phyloP scores from a whole-genome alignment of 92 coral and sea anemone genomes.

The Heliopora coerulea region DNA sequence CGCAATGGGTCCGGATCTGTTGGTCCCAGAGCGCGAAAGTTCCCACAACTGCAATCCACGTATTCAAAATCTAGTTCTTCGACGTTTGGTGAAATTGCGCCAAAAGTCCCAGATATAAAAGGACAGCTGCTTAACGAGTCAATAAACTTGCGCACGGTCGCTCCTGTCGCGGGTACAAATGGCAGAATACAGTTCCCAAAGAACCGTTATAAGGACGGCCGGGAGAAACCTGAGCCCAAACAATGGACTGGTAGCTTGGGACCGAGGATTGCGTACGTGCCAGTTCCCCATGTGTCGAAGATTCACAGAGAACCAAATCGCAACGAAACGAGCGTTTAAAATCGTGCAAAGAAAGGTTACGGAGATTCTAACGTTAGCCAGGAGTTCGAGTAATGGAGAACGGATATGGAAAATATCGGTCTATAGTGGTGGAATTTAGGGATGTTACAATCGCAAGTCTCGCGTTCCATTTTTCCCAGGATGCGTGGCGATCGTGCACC shows the following conservation, averaged over 20 bases:
- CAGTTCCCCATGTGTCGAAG: slow-evolving; percentile 73
- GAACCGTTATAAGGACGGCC: slow-evolving; percentile 61
- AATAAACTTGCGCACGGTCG: slow-evolving; percentile 1
- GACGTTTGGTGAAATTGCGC: slow-evolving; percentile 15
- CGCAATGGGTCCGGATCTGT: slow-evolving; percentile 32
- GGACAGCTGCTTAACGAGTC: slow-evolving; percentile 1
- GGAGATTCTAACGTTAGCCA: too few relatives aligned
- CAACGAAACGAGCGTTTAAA: slow-evolving; percentile 41
- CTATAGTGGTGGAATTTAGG: too few relatives aligned
- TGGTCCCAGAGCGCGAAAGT: slow-evolving; percentile 26
- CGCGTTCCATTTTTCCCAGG: too few relatives aligned
- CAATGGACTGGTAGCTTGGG: slow-evolving; percentile 64
- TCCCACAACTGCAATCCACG: slow-evolving; percentile 9
- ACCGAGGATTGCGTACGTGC: slow-evolving; percentile 69
- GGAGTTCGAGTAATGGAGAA: too few relatives aligned
- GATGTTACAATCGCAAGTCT: too few relatives aligned
- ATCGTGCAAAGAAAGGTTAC: background rate
- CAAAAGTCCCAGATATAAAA: background rate
- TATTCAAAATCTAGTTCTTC: background rate
- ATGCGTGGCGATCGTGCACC: too few relatives aligned
- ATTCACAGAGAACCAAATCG: slow-evolving; percentile 41
- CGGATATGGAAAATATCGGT: too few relatives aligned
- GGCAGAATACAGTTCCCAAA: background rate
- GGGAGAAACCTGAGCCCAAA: slow-evolving; percentile 76
- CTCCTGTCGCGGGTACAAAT: background rate